These are phyloP conservation scores for Cryptus viduatorius DNA, from an alignment of 2,888 invertebrate species.

Conservation along the genomic window DNA sequence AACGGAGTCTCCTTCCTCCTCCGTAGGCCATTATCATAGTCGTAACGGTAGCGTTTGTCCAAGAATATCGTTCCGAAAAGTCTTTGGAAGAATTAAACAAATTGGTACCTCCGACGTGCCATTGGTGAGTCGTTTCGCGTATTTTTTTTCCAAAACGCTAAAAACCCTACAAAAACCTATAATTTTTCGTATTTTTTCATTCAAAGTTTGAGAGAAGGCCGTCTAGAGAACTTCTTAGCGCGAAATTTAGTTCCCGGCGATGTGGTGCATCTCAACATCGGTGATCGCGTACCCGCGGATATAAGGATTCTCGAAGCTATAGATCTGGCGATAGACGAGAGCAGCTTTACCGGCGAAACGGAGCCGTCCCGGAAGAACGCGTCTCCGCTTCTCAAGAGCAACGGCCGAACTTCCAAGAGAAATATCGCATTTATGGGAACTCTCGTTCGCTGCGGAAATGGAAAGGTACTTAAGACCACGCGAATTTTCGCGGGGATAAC, in stretches of 20 bases:
- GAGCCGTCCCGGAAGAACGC: slow-evolving; percentile 95
- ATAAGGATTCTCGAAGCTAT: slow-evolving; percentile 96
- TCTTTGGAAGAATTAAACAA: slow-evolving; percentile 98
- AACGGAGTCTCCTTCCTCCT: slow-evolving; percentile 54
- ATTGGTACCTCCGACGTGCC: slow-evolving; percentile 97
- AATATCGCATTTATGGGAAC: slow-evolving; percentile 99
- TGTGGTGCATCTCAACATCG: slow-evolving; percentile 95
- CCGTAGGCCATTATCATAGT: slow-evolving; percentile 90
- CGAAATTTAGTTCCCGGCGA: slow-evolving; percentile 99
- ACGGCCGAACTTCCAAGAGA: slow-evolving; percentile 89
- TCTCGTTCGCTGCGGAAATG: slow-evolving; percentile 97
- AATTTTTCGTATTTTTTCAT: background rate
- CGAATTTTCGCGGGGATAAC: too few relatives aligned
- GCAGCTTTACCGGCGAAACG: slow-evolving; percentile 99
- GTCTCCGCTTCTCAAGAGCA: slow-evolving; percentile 88
- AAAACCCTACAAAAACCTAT: too few relatives aligned
- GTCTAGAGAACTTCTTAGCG: slow-evolving; percentile 95
- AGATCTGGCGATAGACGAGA: slow-evolving; percentile 98
- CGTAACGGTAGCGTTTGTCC: slow-evolving; percentile 99
- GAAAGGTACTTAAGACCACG: slow-evolving; percentile 91
- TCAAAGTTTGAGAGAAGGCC: slow-evolving; percentile 93
- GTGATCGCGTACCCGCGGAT: slow-evolving; percentile 99
- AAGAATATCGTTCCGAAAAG: slow-evolving; percentile 99
- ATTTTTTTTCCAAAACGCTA: too few relatives aligned
- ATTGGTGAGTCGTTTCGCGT: slow-evolving; percentile 88